Percentiles rank a stretch among this genome's conserved stretches.
phyloP scores from a whole-genome alignment of 2,888 invertebrate genomes.

The Cyclophora albipunctata region DNA sequence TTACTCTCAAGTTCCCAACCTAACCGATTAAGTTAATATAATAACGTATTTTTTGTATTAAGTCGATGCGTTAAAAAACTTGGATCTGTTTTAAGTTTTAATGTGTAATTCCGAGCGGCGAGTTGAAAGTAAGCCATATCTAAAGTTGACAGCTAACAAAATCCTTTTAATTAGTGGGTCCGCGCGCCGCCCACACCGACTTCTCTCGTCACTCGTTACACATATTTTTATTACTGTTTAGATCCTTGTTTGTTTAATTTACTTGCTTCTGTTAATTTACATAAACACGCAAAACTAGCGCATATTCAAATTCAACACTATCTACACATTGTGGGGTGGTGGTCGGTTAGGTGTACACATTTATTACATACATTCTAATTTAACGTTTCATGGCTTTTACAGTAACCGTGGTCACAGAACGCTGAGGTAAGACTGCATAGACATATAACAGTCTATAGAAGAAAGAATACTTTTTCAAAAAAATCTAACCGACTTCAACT shows the following conservation, averaged over 20 bases:
- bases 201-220: constrained; percentile 30
- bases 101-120: constrained; percentile 30
- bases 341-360: too few species aligned
- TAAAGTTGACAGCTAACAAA: constrained; percentile 70
- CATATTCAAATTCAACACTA: too few species aligned
- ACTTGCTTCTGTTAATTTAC: too few species aligned
- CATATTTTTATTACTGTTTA: constrained; percentile 21
- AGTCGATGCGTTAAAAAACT: constrained; percentile 10
- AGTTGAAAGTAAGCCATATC: constrained; percentile 59
- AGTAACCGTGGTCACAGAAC: too few species aligned
- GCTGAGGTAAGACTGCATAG: too few species aligned
- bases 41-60: constrained; percentile 16
- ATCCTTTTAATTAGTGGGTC: constrained; percentile 68
- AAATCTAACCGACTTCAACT: too few species aligned
- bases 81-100: constrained; percentile 3
- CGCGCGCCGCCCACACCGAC: constrained; percentile 30
- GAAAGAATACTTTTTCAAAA: too few species aligned
- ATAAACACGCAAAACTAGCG: too few species aligned
- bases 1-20: constrained; percentile 8
- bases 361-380: too few species aligned
- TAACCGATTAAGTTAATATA: constrained; percentile 17
- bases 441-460: too few species aligned
- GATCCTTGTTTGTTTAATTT: constrained; percentile 10
- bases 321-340: too few species aligned
- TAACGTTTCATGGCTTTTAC: too few species aligned